Base-by-base conservation (phyloP, 92 coral and sea anemone species). In the Epizoanthus illoricatus region DNA sequence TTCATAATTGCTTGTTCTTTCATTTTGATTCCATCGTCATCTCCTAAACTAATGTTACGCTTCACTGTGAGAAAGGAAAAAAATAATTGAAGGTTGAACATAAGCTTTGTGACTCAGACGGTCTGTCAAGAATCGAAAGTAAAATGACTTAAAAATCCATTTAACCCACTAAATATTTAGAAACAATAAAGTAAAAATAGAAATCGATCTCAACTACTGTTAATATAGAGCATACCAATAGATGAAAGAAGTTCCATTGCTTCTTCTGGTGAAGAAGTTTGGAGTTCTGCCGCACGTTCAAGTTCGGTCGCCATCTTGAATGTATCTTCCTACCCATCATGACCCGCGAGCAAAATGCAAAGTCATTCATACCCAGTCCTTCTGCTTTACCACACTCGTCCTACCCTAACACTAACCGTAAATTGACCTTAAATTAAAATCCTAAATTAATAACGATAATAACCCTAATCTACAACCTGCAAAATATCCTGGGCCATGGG, bases 221-320 rank as follows among this genome's bases (percentile, higher is more conserved):
- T 69, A 21, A 2, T 16, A 60, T 18, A 18, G 16, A 11, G 5
- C 86, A 21, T 76, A 95, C 98, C 98, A 57, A 96, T 85, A 4
- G 97, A 92, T 49, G 96, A 93, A 16, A 96, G 86, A 72, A 93
- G 90, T 79, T 91, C 98, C 98, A 93, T 93, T 18, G 98, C 98
- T 71, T 90, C 83, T 67, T 96, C 94, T 5, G 98, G 99, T 64
- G 89, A 88, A 39, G 97, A 85, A 80, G 79, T 88, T 85, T 91
- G 85, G 39, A 96, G 74, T 80, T 93, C 97, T 74, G 84, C 92
- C 0, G 97, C 99, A 67, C 89, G 85, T 73, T 93, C 95, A 1
- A 96, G 88, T 80, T 93, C 97, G 66, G 71, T 88, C 98, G 97
- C 99, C 99, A 96, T 93, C 85, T 96, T 93, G 91, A 79, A 75